Base-by-base conservation (phyloP, 2,113 vertebrate genomes). In the Gavia stellata region DNA sequence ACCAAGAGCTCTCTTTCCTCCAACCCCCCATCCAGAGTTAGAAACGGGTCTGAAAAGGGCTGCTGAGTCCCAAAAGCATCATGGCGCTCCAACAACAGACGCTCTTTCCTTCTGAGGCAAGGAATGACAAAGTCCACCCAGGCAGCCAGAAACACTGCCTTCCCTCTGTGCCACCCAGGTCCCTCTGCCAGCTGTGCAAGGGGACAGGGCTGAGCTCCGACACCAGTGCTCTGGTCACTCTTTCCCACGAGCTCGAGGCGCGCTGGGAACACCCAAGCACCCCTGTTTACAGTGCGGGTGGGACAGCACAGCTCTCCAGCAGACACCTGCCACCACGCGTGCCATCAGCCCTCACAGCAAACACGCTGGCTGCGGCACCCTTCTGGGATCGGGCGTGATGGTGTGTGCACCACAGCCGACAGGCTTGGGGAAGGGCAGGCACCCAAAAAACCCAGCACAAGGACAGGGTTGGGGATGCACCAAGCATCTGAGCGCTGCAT, bases 301-400 rank as follows among this genome's bases (percentile, higher is more conserved):
- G 58, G 44, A 52, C 8, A 47, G 40, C 36, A 21, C 63, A 31
- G 26, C 40, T 74, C 45, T 89, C 45, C 68, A 86, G 93, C 40
- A 49, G 55, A 13, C 8, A 9, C 19, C 34, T 79, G 26, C 47
- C 79, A 62, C n/a, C 17, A 21, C 31, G 6, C 3, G 11, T 29
- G 42, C 85, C 63, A 17, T 16, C n/a, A 50, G 34, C 13, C 15
- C 52, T 50, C 24, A 33, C 38, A 79, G 70, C 38, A 58, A 67
- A 77, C 12, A 29, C 23, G 9, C 62, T 33, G 52, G 67, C 52
- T 44, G 11, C 13, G 19, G 73, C 25, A 62, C 12, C 72, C 59
- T 70, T 29, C 55, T 4, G 8, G 58, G 44, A 68, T 3, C 0
- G 1, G 21, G 72, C 0, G 0, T 4, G 23, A 10, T 7, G 3